Evolutionary conservation across 2,888 invertebrate species (phyloP), one percentile per base, ranked within the genome.

Genomic region (Andrena haemorrhoa): DNA sequence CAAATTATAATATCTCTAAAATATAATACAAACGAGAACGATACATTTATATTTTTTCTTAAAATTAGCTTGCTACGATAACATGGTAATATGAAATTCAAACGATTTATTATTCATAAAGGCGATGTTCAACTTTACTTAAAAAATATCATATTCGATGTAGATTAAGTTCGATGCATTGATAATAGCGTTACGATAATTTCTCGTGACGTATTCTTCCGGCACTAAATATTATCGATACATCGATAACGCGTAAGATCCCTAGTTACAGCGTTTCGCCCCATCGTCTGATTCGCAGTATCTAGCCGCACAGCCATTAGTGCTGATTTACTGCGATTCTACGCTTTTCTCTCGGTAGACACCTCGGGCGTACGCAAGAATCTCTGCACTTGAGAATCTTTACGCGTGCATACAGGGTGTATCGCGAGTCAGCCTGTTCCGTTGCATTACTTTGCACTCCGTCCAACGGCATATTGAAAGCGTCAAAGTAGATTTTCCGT

Each of bases 281-380:
- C 70, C 64, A 71, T 51, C 71, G 61, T n/a, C 41, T 33, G 71
- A 76, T 76, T 68, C 83, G 73, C 75, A 68, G 72, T 47, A 68
- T 65, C 73, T 72, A 75, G 51, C 82, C 68, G 63, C 63, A 69
- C 64, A 75, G 85, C 78, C 83, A 83, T 82, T 86, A 82, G 72
- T 64, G 73, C 29, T 85, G 85, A 85, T 86, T 86, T 84, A 84
- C 74, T 76, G 56, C 83, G 80, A 84, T 82, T 86, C 79, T 75
- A 79, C 60, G 79, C 61, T 83, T 83, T 79, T 76, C 77, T 79
- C 69, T 47, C 29, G 63, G 77, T 72, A 76, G 82, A 64, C 76
- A 82, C 79, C 69, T 74, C 60, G 61, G 79, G 77, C 75, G 58
- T 69, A 51, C 47, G 35, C 29, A 49, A 53, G 70, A 75, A 72